phyloP scores from a whole-genome alignment of 1,140 invertebrate genomes.

The Saccostrea echinata region DNA sequence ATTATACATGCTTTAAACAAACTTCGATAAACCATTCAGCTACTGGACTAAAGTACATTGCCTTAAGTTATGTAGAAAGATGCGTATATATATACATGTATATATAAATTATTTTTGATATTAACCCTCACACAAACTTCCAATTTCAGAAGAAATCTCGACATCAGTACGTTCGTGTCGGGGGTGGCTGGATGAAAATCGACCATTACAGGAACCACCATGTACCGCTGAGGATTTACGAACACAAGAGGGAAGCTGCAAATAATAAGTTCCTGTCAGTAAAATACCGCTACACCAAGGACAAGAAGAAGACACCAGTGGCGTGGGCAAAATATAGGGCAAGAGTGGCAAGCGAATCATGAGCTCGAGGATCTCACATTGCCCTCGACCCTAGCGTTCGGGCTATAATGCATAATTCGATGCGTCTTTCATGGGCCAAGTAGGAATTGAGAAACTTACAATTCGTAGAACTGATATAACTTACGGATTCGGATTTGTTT shows the following conservation, averaged over 20 bases:
- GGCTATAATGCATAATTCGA: not conserved
- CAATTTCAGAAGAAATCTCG: constrained; percentile 20
- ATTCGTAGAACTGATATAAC: too few species aligned
- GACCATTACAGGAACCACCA: constrained; percentile 47
- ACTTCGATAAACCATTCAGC: too few species aligned
- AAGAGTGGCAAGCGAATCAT: constrained; percentile 31
- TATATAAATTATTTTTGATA: too few species aligned
- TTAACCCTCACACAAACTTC: too few species aligned
- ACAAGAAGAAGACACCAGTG: constrained; percentile 51
- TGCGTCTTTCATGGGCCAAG: too few species aligned
- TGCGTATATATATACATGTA: too few species aligned
- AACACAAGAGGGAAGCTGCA: constrained; percentile 48
- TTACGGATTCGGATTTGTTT: too few species aligned
- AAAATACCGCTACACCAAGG: constrained; percentile 50
- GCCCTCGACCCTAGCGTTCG: not conserved
- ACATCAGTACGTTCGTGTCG: constrained; percentile 32
- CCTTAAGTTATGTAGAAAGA: too few species aligned
- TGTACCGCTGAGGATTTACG: constrained; percentile 48
- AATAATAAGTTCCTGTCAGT: constrained; percentile 56
- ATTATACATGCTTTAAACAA: too few species aligned
- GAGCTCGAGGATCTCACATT: not conserved
- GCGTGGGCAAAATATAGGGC: constrained; percentile 54
- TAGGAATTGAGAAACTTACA: too few species aligned
- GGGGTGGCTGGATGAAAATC: constrained; percentile 50
- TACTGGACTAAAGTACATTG: too few species aligned